Evolutionary conservation across 2,797 vertebrate genomes (phyloP), one percentile per base, ranked within the genome.

Genomic region (Alosa sapidissima): DNA sequence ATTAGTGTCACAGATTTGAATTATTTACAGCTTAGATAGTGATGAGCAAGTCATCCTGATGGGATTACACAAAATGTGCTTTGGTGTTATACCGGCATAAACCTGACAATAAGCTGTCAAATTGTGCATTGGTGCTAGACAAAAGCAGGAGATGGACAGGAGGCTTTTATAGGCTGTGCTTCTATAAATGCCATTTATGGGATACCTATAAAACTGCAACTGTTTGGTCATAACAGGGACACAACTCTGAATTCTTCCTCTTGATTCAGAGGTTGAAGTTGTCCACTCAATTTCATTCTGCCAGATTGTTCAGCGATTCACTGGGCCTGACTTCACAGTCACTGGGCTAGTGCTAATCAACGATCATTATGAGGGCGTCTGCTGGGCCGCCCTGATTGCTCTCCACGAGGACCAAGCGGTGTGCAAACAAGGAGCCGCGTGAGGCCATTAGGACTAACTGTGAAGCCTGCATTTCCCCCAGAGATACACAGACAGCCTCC

Each of bases 401-500:
- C 65, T 14, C 65, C 33, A 36, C 1, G 5, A 6, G 28, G 28
- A 72, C 33, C 36, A 13, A 41, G 14, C 28, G 65, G 28, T 72
- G 65, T 16, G 65, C 65, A 72, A 72, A 72, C 28, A 36, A 16
- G 65, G 65, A 72, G 33, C 65, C 13, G 13, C 65, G 14, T 78
- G 72, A 78, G 72, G 9, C 16, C 72, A 28, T 72, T 72, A 47
- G 41, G 72, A 78, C 72, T 78, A 14, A 72, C 16, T 41, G 21
- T 41, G 36, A 16, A 36, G 72, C 16, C 41, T 21, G 19, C 14
- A 28, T 21, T 45, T 78, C 19, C 72, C 41, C 19, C 41, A 47
- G 41, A 78, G 72, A 78, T 8, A 47, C 72, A 78, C 72, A 78
- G 14, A 78, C 72, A 78, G 16, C 58, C 58, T 62, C 72, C 36